Evolutionary conservation across 92 coral and sea anemone genomes (phyloP), one percentile per base, ranked within the genome.

Genomic region (Heliopora coerulea): DNA sequence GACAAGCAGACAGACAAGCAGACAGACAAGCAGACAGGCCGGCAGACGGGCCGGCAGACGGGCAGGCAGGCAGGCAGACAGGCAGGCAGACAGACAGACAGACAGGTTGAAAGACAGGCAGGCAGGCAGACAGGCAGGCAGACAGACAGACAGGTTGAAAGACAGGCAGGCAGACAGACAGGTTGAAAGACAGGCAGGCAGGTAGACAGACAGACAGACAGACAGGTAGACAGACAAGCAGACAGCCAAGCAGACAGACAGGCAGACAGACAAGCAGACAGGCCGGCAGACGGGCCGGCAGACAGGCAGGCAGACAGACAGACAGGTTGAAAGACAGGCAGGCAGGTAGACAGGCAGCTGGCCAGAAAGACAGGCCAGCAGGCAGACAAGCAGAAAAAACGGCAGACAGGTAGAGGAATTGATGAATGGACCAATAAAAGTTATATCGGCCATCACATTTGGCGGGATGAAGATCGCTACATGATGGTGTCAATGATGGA

Each of bases 41-140:
- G 52, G 15, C 52, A 6, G 52, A 46, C 52, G 15, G 14, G 15
- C 52, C 7, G n/a, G 15, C 52, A n/a, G n/a, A 10, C 52, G 15
- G 52, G 15, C 52, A 46, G 52, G 15, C 52, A 46, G 52, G 15
- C 52, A 6, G 52, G n/a, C n/a, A 46, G 52, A 46, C 52, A 46
- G 52, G 15, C 52, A 46, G 52, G 15, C 52, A 46, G 52, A 46
- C 52, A 46, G 52, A 46, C 52, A 46, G 52, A 46, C 52, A 46
- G 52, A 46, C 52, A 46, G 52, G 12, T 12, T 4, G 42, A 37
- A 5, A 37, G 42, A 37, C 42, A 37, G 42, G 12, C 42, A 37
- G 42, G 12, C 42, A 37, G 42, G 12, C 42, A 4, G 42, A 37
- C 42, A 4, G 42, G 11, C 42, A 4, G 42, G 42, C 42, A 37